Evolutionary conservation across 2,797 vertebrate genomes (phyloP).

Genomic region (Gymnothorax javanicus): DNA sequence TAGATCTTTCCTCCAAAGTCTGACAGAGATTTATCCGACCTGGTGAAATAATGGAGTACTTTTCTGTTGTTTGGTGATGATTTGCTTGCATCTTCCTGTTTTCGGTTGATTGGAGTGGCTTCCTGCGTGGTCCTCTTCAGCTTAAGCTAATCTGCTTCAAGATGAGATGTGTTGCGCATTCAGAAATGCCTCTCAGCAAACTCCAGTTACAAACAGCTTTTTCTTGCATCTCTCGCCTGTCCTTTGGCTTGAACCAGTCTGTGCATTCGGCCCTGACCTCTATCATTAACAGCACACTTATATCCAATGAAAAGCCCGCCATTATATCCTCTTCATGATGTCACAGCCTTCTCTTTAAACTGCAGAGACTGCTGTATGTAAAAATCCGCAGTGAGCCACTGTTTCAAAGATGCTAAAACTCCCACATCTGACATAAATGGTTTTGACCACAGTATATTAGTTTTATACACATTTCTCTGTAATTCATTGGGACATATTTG

Average conservation of each 20-base stretch:
- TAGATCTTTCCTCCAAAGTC: neutral
- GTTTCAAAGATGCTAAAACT: too few species aligned
- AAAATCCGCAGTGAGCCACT: neutral
- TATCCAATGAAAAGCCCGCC: neutral
- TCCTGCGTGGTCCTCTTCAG: neutral
- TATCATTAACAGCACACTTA: neutral
- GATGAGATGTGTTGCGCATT: neutral
- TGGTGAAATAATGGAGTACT: neutral
- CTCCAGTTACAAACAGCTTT: neutral
- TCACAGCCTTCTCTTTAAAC: neutral
- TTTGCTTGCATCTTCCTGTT: neutral
- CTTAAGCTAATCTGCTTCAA: conserved; percentile 37
- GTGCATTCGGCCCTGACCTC: neutral
- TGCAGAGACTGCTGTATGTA: too few species aligned
- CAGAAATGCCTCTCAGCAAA: neutral
- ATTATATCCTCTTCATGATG: neutral
- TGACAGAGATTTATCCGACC: neutral
- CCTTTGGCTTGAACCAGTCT: too few species aligned
- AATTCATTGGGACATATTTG: too few species aligned
- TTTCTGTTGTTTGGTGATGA: too few species aligned
- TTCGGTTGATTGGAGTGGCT: too few species aligned
- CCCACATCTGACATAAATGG: too few species aligned
- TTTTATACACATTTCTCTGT: too few species aligned
- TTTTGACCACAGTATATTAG: too few species aligned
- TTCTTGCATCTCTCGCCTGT: neutral